Evolutionary conservation across 2,797 vertebrate genomes (phyloP).

Genomic region (Limosa lapponica): DNA sequence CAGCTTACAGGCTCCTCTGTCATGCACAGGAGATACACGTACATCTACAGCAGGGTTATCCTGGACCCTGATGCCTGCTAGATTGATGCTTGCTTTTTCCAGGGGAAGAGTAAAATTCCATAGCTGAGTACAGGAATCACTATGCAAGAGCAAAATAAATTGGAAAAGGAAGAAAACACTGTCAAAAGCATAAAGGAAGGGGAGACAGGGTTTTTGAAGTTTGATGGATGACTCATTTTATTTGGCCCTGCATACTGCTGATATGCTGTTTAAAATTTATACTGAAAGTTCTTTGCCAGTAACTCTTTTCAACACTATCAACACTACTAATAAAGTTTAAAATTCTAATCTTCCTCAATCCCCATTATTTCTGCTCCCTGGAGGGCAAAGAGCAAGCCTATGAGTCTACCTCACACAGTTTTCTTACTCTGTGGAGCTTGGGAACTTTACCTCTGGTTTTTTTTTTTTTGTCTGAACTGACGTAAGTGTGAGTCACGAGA

Average conservation of each 20-base stretch:
- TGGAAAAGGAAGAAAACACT: background rate
- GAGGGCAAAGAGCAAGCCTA: background rate
- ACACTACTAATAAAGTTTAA: background rate
- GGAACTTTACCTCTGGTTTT: background rate
- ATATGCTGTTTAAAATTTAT: background rate
- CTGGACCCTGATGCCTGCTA: background rate
- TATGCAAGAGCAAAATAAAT: background rate
- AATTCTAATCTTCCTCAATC: background rate
- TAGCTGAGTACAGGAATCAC: background rate
- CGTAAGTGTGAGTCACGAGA: background rate
- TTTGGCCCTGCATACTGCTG: background rate
- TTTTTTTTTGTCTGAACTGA: background rate
- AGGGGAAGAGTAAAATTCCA: background rate
- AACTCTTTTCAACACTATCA: background rate
- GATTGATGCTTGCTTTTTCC: background rate
- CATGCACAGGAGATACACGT: fast-evolving
- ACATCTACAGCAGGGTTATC: background rate
- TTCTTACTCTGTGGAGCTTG: background rate
- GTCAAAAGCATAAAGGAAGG: background rate
- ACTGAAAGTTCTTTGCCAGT: background rate
- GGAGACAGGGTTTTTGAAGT: background rate
- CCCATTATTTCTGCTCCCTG: background rate
- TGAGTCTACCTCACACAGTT: background rate
- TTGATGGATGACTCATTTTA: background rate
- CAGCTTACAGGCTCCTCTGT: background rate